These are phyloP conservation scores for Acronicta leporina DNA, from an alignment of 2,888 invertebrate species.

Conservation along the genomic window DNA sequence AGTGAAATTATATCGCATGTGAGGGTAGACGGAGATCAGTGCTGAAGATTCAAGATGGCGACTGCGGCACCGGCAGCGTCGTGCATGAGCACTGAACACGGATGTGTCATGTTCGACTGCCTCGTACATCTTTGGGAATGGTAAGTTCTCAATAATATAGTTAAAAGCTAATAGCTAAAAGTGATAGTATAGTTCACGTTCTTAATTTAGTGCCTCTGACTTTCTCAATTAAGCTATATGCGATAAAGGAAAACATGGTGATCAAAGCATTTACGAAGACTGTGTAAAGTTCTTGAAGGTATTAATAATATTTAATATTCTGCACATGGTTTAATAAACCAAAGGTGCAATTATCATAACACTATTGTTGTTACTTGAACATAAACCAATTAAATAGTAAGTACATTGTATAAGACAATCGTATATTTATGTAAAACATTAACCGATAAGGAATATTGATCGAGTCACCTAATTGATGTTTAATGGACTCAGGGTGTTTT, in stretches of 20 bases:
- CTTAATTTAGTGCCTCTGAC: no score
- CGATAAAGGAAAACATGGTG: no score
- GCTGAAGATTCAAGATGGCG: slow-evolving; percentile 69
- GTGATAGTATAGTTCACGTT: no score
- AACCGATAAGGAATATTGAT: slow-evolving; percentile 9
- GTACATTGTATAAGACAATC: neutral
- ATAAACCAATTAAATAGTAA: slow-evolving; percentile 2
- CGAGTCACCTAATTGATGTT: slow-evolving; percentile 23
- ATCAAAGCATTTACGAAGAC: no score
- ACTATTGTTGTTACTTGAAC: slow-evolving; percentile 4
- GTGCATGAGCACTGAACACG: slow-evolving; percentile 82
- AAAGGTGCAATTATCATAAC: slow-evolving; percentile 21
- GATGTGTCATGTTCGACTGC: slow-evolving; percentile 86
- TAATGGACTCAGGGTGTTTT: slow-evolving; percentile 23
- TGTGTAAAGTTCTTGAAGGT: neutral
- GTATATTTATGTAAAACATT: neutral
- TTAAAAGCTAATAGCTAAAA: no score
- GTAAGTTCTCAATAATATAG: slow-evolving; percentile 64
- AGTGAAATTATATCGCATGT: slow-evolving; percentile 66
- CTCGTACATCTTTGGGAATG: slow-evolving; percentile 86
- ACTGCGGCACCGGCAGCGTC: slow-evolving; percentile 78
- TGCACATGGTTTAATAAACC: neutral
- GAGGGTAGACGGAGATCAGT: slow-evolving; percentile 43
- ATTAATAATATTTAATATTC: slow-evolving; percentile 13
- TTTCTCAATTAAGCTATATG: no score